Conservation (phyloP, 2,113 vertebrate species). For the Noctilio leporinus region DNA sequence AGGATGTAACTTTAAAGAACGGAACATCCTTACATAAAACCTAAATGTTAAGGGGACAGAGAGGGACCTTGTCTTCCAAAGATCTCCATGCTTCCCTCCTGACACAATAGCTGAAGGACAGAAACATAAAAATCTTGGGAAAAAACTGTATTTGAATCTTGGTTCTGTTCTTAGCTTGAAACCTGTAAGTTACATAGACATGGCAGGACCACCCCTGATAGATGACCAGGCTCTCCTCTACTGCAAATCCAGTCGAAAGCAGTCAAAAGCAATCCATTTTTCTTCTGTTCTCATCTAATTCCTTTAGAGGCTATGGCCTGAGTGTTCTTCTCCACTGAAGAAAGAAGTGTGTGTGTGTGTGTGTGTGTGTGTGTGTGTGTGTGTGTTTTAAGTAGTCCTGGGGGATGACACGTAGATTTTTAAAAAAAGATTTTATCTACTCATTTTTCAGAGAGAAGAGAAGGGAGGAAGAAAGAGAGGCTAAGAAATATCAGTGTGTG, state of each 20-base stretch:
- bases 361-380: no score
- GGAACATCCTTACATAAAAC: background rate
- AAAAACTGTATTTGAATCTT: background rate
- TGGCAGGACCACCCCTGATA: background rate
- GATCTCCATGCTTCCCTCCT: background rate
- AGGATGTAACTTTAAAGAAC: constrained; percentile 15
- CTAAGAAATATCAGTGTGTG: no score
- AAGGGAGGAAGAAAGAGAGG: no score
- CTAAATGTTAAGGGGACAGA: background rate
- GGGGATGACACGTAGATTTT: no score
- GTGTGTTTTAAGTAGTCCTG: no score
- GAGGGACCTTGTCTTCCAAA: background rate
- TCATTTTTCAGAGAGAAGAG: no score
- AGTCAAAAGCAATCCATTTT: background rate
- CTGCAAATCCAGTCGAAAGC: background rate
- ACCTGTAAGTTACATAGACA: background rate
- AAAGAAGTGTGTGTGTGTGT: no score
- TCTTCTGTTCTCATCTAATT: constrained; percentile 3
- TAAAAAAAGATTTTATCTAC: no score
- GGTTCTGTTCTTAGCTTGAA: background rate
- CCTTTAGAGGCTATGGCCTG: background rate
- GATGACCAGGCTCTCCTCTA: background rate
- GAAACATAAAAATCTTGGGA: background rate
- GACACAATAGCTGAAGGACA: background rate
- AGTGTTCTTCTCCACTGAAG: background rate